phyloP scores from a whole-genome alignment of 2,888 invertebrate genomes.

The Trachelus troglodyta region DNA sequence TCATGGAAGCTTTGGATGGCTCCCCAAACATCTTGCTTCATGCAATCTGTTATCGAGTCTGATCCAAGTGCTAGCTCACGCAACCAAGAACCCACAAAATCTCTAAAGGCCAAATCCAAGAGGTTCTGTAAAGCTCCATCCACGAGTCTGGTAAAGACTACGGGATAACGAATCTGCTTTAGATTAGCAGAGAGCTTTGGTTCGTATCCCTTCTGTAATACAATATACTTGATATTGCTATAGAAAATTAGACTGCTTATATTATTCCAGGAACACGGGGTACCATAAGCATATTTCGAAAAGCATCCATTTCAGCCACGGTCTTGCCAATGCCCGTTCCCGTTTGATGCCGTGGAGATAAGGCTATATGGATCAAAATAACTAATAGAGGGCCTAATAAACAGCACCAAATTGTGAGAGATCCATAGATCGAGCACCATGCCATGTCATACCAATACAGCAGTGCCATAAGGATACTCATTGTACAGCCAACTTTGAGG shows the following conservation, averaged over 20 bases:
- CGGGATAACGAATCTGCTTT: slow-evolving; percentile 73
- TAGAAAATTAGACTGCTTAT: neutral
- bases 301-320: slow-evolving; percentile 72
- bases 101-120: slow-evolving; percentile 81
- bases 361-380: slow-evolving; percentile 74
- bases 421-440: slow-evolving; percentile 49
- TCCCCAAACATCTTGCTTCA: slow-evolving; percentile 86
- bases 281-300: slow-evolving; percentile 75
- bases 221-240: neutral
- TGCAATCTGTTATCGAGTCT: slow-evolving; percentile 73
- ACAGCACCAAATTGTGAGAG: slow-evolving; percentile 55
- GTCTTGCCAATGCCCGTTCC: slow-evolving; percentile 72
- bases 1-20: slow-evolving; percentile 81
- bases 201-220: slow-evolving; percentile 56
- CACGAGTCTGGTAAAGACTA: slow-evolving; percentile 85
- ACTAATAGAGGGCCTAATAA: slow-evolving; percentile 65
- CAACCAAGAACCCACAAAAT: slow-evolving; percentile 84
- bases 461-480: slow-evolving; percentile 32
- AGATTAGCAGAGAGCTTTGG: slow-evolving; percentile 57
- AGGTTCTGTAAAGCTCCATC: slow-evolving; percentile 87
- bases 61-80: slow-evolving; percentile 77
- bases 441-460: slow-evolving; percentile 45
- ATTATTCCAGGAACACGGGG: slow-evolving; percentile 23
- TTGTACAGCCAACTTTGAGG: slow-evolving; percentile 23
- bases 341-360: slow-evolving; percentile 76